A percentile compares a stretch with the other conserved stretches of the same genome.
Evolutionary conservation across 2,888 invertebrate species (phyloP).

Genomic region (Phyllotreta striolata): DNA sequence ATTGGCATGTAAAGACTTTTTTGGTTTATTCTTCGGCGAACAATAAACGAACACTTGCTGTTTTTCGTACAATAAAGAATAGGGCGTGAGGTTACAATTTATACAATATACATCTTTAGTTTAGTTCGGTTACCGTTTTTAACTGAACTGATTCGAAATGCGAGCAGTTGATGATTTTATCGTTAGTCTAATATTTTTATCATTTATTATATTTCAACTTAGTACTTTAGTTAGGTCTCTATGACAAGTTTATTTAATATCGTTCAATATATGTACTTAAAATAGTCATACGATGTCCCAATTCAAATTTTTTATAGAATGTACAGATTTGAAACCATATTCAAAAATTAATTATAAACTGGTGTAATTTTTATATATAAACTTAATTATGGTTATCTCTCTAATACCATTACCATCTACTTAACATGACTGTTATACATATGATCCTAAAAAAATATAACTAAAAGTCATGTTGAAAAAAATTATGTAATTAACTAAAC

Average conservation of each 20-base stretch:
- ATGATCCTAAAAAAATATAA: conserved; percentile 15
- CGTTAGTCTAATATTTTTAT: conserved; percentile 22
- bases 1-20: conserved; percentile 22
- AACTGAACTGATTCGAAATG: background rate
- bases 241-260: too few species aligned
- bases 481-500: conserved; percentile 28
- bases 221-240: background rate
- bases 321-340: too few species aligned
- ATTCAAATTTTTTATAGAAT: too few species aligned
- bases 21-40: conserved; percentile 25
- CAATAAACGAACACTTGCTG: conserved; percentile 35
- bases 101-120: conserved; percentile 18
- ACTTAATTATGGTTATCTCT: too few species aligned
- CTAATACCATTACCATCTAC: too few species aligned
- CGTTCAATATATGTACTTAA: too few species aligned
- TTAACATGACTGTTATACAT: too few species aligned
- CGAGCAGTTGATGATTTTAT: conserved; percentile 23
- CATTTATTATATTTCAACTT: conserved; percentile 8
- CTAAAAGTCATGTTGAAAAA: conserved; percentile 21
- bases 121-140: conserved; percentile 8
- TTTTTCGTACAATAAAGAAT: conserved; percentile 16
- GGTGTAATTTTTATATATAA: too few species aligned
- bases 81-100: conserved; percentile 28
- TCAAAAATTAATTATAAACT: too few species aligned
- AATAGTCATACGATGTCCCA: too few species aligned